These are phyloP conservation scores for Hoplodrina blanda DNA, from an alignment of 2,888 invertebrate species.

Conservation along the genomic window DNA sequence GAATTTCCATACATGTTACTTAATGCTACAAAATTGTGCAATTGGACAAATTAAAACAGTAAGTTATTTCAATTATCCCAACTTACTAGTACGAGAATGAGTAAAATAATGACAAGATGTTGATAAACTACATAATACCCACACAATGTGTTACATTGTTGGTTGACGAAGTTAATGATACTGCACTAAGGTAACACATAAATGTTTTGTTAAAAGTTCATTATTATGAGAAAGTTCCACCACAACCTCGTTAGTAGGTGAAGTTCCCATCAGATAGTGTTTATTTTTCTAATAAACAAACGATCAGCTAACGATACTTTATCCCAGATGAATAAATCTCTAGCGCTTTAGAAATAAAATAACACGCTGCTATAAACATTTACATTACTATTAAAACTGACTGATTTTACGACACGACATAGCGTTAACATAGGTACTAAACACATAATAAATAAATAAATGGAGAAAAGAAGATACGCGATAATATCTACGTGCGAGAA, in stretches of 20 bases:
- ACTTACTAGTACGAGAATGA: not conserved
- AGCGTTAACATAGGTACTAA: constrained; percentile 22
- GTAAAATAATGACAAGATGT: not conserved
- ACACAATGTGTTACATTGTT: constrained; percentile 7
- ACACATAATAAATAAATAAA: constrained; percentile 16
- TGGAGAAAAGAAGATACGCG: constrained; percentile 21
- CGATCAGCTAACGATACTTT: constrained; percentile 37
- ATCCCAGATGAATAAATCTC: constrained; percentile 56
- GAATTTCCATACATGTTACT: constrained; percentile 23
- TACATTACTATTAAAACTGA: constrained; percentile 42
- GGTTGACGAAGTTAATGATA: not conserved
- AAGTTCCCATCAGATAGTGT: constrained; percentile 58
- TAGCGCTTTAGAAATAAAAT: constrained; percentile 46
- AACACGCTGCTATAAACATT: constrained; percentile 55
- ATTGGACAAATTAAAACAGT: not conserved
- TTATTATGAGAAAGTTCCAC: constrained; percentile 50
- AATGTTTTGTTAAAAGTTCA: constrained; percentile 49
- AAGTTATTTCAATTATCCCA: not conserved
- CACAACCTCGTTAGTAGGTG: constrained; percentile 29
- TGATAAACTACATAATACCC: constrained; percentile 1
- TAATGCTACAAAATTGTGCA: not conserved
- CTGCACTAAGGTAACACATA: constrained; percentile 9
- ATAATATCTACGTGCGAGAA: constrained; percentile 36
- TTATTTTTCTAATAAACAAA: constrained; percentile 62
- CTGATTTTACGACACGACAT: constrained; percentile 11